phyloP scores from a whole-genome alignment of 2,113 vertebrate genomes.

The Saiga tatarica region DNA sequence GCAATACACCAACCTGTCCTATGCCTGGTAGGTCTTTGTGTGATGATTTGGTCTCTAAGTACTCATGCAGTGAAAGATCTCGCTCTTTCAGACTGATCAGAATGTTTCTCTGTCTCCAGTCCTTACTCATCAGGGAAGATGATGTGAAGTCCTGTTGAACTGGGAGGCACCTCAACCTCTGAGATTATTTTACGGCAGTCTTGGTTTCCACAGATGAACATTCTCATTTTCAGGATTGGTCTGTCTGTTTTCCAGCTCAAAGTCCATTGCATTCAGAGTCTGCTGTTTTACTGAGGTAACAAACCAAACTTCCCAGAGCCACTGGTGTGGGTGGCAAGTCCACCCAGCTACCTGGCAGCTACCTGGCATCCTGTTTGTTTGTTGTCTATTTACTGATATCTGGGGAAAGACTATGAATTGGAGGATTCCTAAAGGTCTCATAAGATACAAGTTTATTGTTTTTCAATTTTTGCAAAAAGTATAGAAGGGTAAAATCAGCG shows the following conservation, averaged over 20 bases:
- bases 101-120: background rate
- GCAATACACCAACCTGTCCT: background rate
- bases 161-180: background rate
- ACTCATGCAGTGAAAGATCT: background rate
- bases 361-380: background rate
- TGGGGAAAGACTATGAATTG: background rate
- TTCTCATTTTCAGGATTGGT: background rate
- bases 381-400: background rate
- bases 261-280: background rate
- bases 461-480: background rate
- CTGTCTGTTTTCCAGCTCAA: background rate
- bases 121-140: background rate
- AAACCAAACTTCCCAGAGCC: background rate
- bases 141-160: background rate
- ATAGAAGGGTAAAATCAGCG: background rate
- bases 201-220: background rate
- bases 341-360: background rate
- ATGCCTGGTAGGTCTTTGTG: background rate
- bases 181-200: background rate
- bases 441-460: background rate
- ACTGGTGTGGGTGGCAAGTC: background rate
- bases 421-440: background rate
- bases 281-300: background rate
- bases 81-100: background rate
- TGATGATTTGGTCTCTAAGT: background rate